Percentiles rank a stretch among this genome's conserved stretches.
Conservation (phyloP, 1,140 invertebrate genomes). For the Rhynchophorus ferrugineus region DNA sequence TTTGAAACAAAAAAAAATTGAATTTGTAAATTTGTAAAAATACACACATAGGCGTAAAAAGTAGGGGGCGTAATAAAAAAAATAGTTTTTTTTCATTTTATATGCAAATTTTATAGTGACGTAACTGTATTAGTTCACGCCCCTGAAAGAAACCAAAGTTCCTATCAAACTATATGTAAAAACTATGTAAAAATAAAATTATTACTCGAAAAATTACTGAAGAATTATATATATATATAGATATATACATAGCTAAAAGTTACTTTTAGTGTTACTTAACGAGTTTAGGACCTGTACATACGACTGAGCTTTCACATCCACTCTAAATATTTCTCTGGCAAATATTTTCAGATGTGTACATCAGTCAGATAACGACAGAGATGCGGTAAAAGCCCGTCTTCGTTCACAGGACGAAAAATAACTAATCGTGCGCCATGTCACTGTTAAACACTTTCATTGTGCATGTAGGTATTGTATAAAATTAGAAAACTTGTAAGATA, state of each 20-base stretch:
- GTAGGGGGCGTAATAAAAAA: background rate
- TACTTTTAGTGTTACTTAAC: background rate
- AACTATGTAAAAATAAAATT: conserved; percentile 5
- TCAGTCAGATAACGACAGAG: too few relatives aligned
- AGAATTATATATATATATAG: background rate
- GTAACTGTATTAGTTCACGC: too few relatives aligned
- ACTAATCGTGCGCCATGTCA: too few relatives aligned
- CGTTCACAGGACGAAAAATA: too few relatives aligned
- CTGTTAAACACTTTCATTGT: too few relatives aligned
- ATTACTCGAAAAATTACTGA: conserved; percentile 1
- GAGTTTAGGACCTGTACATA: background rate
- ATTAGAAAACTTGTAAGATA: conserved; percentile 13
- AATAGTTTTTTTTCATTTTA: background rate
- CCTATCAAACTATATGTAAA: conserved; percentile 23
- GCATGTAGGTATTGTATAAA: background rate
- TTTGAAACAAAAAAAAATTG: background rate
- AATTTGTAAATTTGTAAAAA: background rate
- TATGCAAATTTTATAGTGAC: too few relatives aligned
- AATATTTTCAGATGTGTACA: too few relatives aligned
- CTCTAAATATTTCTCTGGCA: too few relatives aligned
- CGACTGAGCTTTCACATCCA: too few relatives aligned
- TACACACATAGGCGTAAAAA: background rate
- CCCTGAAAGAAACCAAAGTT: conserved; percentile 38
- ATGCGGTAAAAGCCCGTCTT: too few relatives aligned
- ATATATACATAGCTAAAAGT: too few relatives aligned